Evolutionary conservation across 1,140 invertebrate genomes (phyloP).

Genomic region (Drosophila pseudoananassae): DNA sequence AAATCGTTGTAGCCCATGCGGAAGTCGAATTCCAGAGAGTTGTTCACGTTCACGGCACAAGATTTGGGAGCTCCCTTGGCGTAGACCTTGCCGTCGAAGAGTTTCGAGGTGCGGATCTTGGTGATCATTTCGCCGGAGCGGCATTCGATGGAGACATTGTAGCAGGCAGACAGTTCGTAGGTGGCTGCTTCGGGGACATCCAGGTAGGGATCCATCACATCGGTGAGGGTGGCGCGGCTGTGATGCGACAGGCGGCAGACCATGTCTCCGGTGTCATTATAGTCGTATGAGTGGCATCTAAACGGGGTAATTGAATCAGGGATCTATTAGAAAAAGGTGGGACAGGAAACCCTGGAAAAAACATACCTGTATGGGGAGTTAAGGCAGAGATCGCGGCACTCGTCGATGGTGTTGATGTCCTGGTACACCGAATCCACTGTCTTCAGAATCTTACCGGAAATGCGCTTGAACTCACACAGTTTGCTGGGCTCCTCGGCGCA

Average conservation of each 20-base stretch:
- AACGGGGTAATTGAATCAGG: neutral
- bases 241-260: conserved; percentile 96
- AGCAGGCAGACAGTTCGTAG: conserved; percentile 96
- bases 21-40: conserved; percentile 93
- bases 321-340: neutral
- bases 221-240: conserved; percentile 92
- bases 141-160: conserved; percentile 97
- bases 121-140: conserved; percentile 96
- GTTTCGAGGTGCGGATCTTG: conserved; percentile 94
- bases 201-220: conserved; percentile 95
- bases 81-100: conserved; percentile 97
- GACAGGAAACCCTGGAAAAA: neutral
- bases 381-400: conserved; percentile 94
- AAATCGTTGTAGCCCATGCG: conserved; percentile 95
- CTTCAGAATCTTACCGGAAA: conserved; percentile 94
- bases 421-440: conserved; percentile 97
- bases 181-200: conserved; percentile 94
- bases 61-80: conserved; percentile 97
- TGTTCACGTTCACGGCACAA: conserved; percentile 94
- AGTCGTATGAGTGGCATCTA: conserved; percentile 96
- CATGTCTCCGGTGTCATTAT: conserved; percentile 95
- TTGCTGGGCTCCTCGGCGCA: conserved; percentile 96
- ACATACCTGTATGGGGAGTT: conserved; percentile 91
- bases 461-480: conserved; percentile 95
- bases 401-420: conserved; percentile 93